Percentiles rank a stretch among this genome's conserved stretches.
Conservation (phyloP, 37 sponge, comb jelly and placozoan genomes). For the Bolinopsis microptera region DNA sequence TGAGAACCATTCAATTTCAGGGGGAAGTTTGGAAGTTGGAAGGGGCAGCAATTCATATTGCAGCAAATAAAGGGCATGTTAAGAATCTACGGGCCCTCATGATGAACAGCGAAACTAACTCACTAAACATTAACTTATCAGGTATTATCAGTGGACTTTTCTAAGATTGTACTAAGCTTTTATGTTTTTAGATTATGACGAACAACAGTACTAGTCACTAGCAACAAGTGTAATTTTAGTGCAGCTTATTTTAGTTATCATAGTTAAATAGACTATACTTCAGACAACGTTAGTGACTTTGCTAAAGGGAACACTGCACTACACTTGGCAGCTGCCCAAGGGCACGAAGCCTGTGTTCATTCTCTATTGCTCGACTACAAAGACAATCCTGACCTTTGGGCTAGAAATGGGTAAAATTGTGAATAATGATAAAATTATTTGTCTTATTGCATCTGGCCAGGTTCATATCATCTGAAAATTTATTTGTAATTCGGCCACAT, state of each 20-base stretch:
- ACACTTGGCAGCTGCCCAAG: background rate
- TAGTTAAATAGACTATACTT: too few species aligned
- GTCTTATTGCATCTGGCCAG: too few species aligned
- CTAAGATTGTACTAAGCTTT: too few species aligned
- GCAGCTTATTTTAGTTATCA: too few species aligned
- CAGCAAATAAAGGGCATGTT: background rate
- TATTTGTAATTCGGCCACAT: too few species aligned
- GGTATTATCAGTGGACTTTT: too few species aligned
- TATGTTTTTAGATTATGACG: too few species aligned
- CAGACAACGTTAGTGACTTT: background rate
- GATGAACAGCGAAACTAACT: background rate
- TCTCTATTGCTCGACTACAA: background rate
- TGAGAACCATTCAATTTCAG: too few species aligned
- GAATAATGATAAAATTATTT: too few species aligned
- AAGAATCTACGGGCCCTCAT: conserved; percentile 16
- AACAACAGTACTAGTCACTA: too few species aligned
- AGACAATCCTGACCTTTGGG: background rate
- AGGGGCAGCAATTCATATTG: conserved; percentile 11
- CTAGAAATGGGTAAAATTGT: background rate
- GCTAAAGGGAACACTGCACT: background rate
- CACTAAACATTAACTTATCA: background rate
- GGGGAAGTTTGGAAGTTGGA: conserved; percentile 10
- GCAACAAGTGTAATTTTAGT: too few species aligned
- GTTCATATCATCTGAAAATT: too few species aligned
- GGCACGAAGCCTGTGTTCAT: background rate